phyloP scores from a whole-genome alignment of 1,140 invertebrate species.

The Parasteatoda tepidariorum region DNA sequence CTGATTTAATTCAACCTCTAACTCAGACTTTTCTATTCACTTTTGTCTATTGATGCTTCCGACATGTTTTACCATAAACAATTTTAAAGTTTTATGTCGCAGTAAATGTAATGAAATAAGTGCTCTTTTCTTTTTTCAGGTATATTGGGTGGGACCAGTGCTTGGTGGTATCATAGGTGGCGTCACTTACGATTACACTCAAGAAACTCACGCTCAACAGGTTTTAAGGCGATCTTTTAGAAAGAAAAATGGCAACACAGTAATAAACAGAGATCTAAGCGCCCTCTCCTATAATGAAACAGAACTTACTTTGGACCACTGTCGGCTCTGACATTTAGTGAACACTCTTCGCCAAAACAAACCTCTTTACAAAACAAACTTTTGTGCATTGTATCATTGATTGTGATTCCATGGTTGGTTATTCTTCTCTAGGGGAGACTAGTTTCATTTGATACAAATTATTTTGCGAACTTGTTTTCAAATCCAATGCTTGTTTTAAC shows the following conservation, averaged over 20 bases:
- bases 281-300: constrained; percentile 53
- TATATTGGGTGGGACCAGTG: constrained; percentile 69
- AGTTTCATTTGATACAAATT: not conserved
- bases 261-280: constrained; percentile 20
- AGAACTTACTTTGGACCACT: constrained; percentile 44
- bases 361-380: not conserved
- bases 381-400: too few relatives aligned
- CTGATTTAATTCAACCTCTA: too few relatives aligned
- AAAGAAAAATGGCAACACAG: not conserved
- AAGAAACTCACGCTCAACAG: constrained; percentile 10
- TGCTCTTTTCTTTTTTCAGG: constrained; percentile 58
- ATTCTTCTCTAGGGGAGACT: too few relatives aligned
- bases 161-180: constrained; percentile 66
- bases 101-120: too few relatives aligned
- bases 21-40: too few relatives aligned
- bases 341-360: not conserved
- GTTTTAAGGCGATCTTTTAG: constrained; percentile 26
- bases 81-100: too few relatives aligned
- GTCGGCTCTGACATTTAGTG: constrained; percentile 12
- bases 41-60: too few relatives aligned
- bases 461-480: not conserved
- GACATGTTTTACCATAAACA: too few relatives aligned
- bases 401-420: not conserved
- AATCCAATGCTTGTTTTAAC: not conserved
- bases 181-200: constrained; percentile 64